Evolutionary conservation across 2,797 vertebrate species (phyloP), one percentile per base, ranked within the genome.

Genomic region (Hafferia zeledoni): DNA sequence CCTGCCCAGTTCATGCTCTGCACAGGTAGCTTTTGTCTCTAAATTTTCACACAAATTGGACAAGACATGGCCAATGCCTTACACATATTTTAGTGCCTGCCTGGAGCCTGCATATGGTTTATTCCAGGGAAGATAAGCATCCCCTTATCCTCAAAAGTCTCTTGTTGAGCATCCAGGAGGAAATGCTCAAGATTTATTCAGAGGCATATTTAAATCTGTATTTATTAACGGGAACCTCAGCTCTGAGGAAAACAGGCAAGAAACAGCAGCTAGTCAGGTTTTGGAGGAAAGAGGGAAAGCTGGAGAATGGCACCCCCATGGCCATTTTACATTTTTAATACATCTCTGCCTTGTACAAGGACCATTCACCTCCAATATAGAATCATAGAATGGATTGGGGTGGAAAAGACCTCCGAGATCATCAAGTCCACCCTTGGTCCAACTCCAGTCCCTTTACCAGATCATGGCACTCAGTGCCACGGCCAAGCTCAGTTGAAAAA

Each of bases 11-110:
- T n/a, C 49, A 17, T 69, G 64, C 39, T 86, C 53, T 83, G 57
- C 53, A 27, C 83, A 78, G 43, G 43, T 65, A 55, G 23, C 30
- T 94, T 93, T 94, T 64, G 72, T 91, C 53, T 85, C 57, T 77
- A 60, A 61, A 83, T 80, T 75, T 71, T 31, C 65, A 55, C 68
- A 77, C 46, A 93, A 88, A 85, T 88, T 85, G 65, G n/a, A 93
- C 47, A 53, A 80, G 70, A 46, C 27, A 20, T 2, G 9, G 23
- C 61, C 71, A 87, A 88, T 12, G 53, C 52, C 37, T 74, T 72
- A 37, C 64, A 56, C 16, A 17, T 63, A 72, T 83, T 91, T 94
- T n/a, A 85, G 60, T 17, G 52, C 33, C 79, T 78, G 49, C 82
- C 75, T 61, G 72, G 31, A 61, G 59, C 49, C 46, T 75, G 56